Conservation (phyloP, 2,797 vertebrate genomes). For the Tympanoctomys barrerae region DNA sequence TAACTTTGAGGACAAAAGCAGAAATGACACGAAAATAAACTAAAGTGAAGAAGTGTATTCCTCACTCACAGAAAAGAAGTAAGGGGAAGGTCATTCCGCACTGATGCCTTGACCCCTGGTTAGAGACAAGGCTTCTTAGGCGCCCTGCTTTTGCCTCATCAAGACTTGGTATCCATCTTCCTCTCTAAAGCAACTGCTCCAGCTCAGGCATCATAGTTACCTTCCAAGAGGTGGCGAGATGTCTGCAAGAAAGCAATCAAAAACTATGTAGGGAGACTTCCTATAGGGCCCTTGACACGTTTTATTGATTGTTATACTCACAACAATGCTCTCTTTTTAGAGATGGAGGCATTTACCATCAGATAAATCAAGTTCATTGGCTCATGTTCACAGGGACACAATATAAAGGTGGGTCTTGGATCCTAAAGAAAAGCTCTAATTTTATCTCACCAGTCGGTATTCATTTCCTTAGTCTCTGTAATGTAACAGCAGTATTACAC, state of each 20-base stretch:
- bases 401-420: not conserved
- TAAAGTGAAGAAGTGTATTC: not conserved
- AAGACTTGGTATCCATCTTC: not conserved
- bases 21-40: not conserved
- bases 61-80: not conserved
- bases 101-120: not conserved
- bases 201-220: not conserved
- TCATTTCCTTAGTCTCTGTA: not conserved
- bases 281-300: not conserved
- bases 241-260: not conserved
- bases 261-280: not conserved
- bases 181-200: not conserved
- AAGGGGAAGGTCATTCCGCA: not conserved
- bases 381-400: not conserved
- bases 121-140: not conserved
- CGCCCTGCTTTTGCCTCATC: not conserved
- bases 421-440: not conserved
- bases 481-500: accelerated
- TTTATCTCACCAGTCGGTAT: not conserved
- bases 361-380: not conserved
- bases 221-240: not conserved
- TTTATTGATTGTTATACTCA: not conserved
- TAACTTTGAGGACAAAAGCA: not conserved
- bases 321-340: not conserved
- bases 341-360: not conserved